Evolutionary conservation across 2,888 invertebrate genomes (phyloP).

Genomic region (Drosophila histrio): DNA sequence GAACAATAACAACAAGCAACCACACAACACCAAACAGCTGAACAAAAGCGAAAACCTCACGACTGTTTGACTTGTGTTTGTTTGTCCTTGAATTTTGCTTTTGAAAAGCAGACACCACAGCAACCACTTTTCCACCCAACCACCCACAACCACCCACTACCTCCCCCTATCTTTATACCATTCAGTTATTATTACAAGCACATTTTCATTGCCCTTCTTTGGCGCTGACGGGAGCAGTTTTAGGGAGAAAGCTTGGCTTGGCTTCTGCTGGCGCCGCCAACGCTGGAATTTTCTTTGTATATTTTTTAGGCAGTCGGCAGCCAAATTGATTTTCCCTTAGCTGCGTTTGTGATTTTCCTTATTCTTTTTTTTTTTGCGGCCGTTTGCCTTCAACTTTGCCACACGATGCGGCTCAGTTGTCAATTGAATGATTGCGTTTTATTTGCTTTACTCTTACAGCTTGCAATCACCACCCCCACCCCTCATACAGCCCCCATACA

Average conservation of each 20-base stretch:
- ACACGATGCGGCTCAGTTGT: constrained; percentile 63
- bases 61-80: constrained; percentile 77
- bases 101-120: constrained; percentile 53
- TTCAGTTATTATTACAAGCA: constrained; percentile 76
- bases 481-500: background rate
- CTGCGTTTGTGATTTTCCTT: constrained; percentile 31
- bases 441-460: constrained; percentile 66
- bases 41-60: constrained; percentile 60
- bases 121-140: constrained; percentile 19
- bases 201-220: constrained; percentile 72
- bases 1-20: constrained; percentile 26
- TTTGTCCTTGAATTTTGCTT: constrained; percentile 79
- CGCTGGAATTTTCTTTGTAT: constrained; percentile 56
- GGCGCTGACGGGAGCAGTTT: background rate
- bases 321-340: constrained; percentile 70
- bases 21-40: constrained; percentile 28
- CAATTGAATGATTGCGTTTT: constrained; percentile 80
- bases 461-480: constrained; percentile 33
- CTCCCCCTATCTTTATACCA: background rate
- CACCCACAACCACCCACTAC: background rate
- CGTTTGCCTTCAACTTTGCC: constrained; percentile 29
- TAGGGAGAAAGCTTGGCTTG: background rate
- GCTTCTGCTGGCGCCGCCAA: constrained; percentile 64
- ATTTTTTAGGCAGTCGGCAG: constrained; percentile 40
- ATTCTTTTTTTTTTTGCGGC: background rate